Percentiles rank a stretch among this genome's conserved stretches.
Conservation (phyloP, 92 coral and sea anemone species). For the Phenganax subtilis region DNA sequence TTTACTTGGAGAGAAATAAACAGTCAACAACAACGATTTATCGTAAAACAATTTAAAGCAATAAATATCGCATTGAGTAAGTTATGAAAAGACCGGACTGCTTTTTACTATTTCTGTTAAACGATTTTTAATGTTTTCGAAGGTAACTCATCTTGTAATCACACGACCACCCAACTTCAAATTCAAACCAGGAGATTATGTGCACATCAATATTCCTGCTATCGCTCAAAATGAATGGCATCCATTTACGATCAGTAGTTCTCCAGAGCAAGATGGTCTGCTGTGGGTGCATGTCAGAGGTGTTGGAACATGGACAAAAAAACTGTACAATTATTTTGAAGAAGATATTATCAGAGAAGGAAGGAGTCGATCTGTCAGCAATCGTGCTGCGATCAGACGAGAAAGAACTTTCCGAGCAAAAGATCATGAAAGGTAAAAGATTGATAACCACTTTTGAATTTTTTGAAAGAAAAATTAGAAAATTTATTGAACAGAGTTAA, state of each 20-base stretch:
- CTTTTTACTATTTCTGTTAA: no score
- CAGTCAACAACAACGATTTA: no score
- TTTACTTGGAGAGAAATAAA: no score
- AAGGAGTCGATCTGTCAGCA: not conserved
- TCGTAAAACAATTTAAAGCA: no score
- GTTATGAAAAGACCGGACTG: no score
- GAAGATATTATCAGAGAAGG: conserved; percentile 18
- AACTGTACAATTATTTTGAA: conserved; percentile 54
- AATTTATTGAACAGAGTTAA: no score
- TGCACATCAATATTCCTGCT: conserved; percentile 66
- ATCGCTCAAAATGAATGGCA: conserved; percentile 77
- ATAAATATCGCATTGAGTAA: no score
- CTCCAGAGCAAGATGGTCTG: conserved; percentile 73
- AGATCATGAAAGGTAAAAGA: conserved; percentile 15
- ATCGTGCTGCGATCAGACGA: conserved; percentile 28
- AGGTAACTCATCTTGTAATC: conserved; percentile 28
- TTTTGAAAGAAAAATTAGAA: no score
- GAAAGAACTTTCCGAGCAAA: conserved; percentile 30
- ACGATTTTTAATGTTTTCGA: not conserved
- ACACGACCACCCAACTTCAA: conserved; percentile 50
- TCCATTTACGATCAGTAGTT: conserved; percentile 73
- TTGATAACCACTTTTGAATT: no score
- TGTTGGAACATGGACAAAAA: conserved; percentile 77
- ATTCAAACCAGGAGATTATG: conserved; percentile 74
- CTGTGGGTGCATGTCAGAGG: conserved; percentile 68